Evolutionary conservation across 1,140 invertebrate species (phyloP).

Genomic region (Neodiprion pinetum): DNA sequence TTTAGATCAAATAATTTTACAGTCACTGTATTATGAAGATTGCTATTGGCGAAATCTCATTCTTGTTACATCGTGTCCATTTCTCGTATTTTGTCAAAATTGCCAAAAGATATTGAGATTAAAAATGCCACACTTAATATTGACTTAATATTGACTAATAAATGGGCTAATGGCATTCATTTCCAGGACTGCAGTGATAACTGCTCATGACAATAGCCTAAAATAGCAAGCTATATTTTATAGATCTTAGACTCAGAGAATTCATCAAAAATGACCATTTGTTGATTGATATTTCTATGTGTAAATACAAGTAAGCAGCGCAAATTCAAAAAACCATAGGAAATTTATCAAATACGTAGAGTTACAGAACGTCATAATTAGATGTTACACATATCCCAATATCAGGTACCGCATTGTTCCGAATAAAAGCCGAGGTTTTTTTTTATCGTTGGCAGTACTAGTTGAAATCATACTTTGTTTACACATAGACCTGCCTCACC

Average conservation of each 20-base stretch:
- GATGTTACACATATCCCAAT: background rate
- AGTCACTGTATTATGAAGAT: too few relatives aligned
- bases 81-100: too few relatives aligned
- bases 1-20: too few relatives aligned
- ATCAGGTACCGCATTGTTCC: background rate
- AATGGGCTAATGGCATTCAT: background rate
- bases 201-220: background rate
- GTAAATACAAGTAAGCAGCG: constrained; percentile 13
- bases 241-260: constrained; percentile 17
- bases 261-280: constrained; percentile 16
- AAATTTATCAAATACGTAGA: background rate
- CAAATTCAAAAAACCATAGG: background rate
- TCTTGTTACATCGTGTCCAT: too few relatives aligned
- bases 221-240: constrained; percentile 15
- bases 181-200: background rate
- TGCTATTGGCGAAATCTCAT: too few relatives aligned
- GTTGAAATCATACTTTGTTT: too few relatives aligned
- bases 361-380: background rate
- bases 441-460: too few relatives aligned
- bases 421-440: too few relatives aligned
- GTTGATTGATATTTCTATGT: constrained; percentile 23
- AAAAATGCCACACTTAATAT: too few relatives aligned
- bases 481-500: too few relatives aligned
- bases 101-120: too few relatives aligned
- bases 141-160: too few relatives aligned